phyloP scores from a whole-genome alignment of 2,797 vertebrate species.

The Bucorvus abyssinicus region DNA sequence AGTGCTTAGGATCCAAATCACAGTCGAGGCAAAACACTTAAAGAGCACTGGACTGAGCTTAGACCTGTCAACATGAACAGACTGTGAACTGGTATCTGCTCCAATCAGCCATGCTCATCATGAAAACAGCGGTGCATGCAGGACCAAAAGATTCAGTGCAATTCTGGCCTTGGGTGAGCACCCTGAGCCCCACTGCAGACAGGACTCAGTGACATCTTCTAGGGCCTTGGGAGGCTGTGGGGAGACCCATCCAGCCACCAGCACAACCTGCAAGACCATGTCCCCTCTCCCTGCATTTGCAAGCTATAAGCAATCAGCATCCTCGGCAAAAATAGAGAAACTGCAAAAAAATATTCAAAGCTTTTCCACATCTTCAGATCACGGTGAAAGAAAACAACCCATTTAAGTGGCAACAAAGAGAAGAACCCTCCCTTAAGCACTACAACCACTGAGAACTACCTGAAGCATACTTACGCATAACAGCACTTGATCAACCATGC shows the following conservation, averaged over 20 bases:
- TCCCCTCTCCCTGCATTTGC: neutral
- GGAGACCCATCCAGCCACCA: neutral
- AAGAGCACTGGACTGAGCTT: neutral
- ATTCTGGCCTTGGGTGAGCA: neutral
- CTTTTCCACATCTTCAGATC: neutral
- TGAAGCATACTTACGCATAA: neutral
- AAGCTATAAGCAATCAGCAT: neutral
- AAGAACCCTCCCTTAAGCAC: neutral
- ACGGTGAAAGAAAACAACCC: neutral
- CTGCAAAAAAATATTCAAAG: neutral
- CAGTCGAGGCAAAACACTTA: neutral
- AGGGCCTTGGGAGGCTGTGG: neutral
- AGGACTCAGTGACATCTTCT: neutral
- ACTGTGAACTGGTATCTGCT: neutral
- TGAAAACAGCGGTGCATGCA: rapidly evolving
- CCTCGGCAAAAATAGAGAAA: neutral
- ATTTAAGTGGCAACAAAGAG: neutral
- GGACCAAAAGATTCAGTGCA: neutral
- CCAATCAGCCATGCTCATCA: rapidly evolving
- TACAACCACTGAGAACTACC: neutral
- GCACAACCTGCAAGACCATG: neutral
- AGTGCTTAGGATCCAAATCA: neutral
- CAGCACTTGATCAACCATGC: neutral
- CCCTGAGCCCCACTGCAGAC: rapidly evolving
- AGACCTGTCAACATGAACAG: neutral